Evolutionary conservation across 2,888 invertebrate genomes (phyloP), one percentile per base, ranked within the genome.

Genomic region (Nineta flava): DNA sequence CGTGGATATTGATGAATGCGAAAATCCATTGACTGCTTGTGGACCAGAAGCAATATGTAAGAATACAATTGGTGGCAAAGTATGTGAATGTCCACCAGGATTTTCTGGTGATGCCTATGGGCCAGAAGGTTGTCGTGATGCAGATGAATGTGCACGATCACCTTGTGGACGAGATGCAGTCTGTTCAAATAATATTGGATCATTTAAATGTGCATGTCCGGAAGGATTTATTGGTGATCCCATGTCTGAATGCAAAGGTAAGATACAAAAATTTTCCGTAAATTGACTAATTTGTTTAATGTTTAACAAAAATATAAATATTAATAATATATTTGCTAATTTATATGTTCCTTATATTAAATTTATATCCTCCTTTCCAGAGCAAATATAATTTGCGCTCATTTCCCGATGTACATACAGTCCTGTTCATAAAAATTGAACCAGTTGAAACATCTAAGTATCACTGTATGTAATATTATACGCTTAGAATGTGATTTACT

Each of bases 1-100:
- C 64, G 74, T 77, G 58, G 91, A 92, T 65, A 69, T 88, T 54
- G 81, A 92, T 67, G 92, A 92, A 70, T 93, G 92, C 67, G 70
- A 75, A 56, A 73, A 74, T 58, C 75, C 74, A 45, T 69, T 71
- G 54, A 78, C 80, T 48, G 78, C 80, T 48, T 94, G 94, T 65
- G 91, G 86, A 47, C 73, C 76, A 41, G 81, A 83, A 54, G 87
- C 93, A 16, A 66, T 79, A 50, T 92, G 92, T 69, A 76, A 78
- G 49, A 91, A 92, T 66, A 68, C 83, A 52, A 79, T 79, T 51
- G 91, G 90, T 52, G 81, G 82, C 55, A 79, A 83, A 69, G 81
- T 80, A 64, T 93, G 92, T 72, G 81, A 83, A 62, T 92, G 92
- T 62, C 86, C 85, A 21, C 73, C 79, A 52, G 91, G 88, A 55